phyloP scores from a whole-genome alignment of 2,113 vertebrate species.

The Dolichallabes microphthalmus region DNA sequence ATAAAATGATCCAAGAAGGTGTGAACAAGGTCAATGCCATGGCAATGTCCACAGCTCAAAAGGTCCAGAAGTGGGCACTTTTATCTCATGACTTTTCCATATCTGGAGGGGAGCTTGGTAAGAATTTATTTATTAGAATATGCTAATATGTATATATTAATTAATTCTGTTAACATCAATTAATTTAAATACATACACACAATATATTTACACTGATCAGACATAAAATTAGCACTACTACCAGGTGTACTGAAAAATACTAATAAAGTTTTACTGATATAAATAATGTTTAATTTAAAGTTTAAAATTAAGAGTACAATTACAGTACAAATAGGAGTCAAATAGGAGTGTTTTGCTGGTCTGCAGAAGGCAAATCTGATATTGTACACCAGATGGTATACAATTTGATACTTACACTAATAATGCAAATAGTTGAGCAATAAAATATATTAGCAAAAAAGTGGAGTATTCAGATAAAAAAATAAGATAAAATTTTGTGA shows the following conservation, averaged over 20 bases:
- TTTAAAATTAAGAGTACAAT: too few species aligned
- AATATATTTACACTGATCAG: too few species aligned
- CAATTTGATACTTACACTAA: background rate
- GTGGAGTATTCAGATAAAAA: background rate
- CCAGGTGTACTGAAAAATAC: too few species aligned
- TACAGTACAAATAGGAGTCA: too few species aligned
- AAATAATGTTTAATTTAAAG: too few species aligned
- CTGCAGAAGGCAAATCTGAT: too few species aligned
- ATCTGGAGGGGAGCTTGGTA: conserved; percentile 74
- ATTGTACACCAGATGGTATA: too few species aligned
- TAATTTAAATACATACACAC: background rate
- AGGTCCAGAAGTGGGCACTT: conserved; percentile 72
- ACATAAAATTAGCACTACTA: too few species aligned
- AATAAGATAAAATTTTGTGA: background rate
- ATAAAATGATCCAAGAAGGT: conserved; percentile 70
- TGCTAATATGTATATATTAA: background rate
- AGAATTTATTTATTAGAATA: conserved; percentile 37
- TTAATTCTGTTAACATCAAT: background rate
- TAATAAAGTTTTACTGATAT: too few species aligned
- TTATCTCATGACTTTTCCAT: conserved; percentile 72
- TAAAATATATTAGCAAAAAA: background rate
- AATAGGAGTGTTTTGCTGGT: too few species aligned
- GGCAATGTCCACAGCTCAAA: conserved; percentile 71
- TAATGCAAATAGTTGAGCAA: background rate
- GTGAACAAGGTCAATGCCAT: conserved; percentile 66